phyloP scores from a whole-genome alignment of 2,113 vertebrate species.

The Callaeas wilsoni region DNA sequence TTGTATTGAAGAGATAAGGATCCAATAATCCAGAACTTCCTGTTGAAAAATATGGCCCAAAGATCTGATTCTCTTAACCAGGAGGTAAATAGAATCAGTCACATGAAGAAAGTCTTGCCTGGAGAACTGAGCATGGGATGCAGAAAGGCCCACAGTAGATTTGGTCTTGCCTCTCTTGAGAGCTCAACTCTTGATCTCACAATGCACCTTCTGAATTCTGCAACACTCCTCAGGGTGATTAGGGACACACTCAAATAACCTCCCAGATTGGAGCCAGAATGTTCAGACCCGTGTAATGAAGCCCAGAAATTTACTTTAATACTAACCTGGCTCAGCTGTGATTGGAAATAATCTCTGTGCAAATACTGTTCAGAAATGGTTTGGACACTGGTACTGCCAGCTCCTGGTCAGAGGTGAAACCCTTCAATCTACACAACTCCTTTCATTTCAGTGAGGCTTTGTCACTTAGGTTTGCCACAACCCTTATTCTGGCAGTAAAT shows the following conservation, averaged over 20 bases:
- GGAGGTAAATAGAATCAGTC: not conserved
- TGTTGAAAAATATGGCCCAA: not conserved
- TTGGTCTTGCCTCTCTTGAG: slow-evolving; percentile 27
- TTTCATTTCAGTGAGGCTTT: not conserved
- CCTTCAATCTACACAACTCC: not conserved
- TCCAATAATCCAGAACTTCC: not conserved
- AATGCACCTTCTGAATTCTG: not conserved
- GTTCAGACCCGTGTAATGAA: not conserved
- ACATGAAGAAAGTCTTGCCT: not conserved
- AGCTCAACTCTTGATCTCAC: slow-evolving; percentile 1
- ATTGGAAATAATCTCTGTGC: not conserved
- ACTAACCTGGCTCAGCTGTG: not conserved
- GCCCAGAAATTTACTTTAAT: not conserved
- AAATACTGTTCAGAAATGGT: not conserved
- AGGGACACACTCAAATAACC: not conserved
- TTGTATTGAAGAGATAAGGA: not conserved
- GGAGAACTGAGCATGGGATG: slow-evolving; percentile 7
- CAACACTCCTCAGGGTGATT: not conserved
- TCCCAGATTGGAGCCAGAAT: not conserved
- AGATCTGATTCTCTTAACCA: not conserved
- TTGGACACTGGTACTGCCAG: not conserved
- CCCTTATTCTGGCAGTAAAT: not conserved
- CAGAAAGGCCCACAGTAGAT: slow-evolving; percentile 56
- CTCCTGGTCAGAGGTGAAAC: not conserved
- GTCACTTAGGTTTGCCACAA: not conserved